Evolutionary conservation across 2,888 invertebrate genomes (phyloP).

Genomic region (Pristionchus exspectatus): DNA sequence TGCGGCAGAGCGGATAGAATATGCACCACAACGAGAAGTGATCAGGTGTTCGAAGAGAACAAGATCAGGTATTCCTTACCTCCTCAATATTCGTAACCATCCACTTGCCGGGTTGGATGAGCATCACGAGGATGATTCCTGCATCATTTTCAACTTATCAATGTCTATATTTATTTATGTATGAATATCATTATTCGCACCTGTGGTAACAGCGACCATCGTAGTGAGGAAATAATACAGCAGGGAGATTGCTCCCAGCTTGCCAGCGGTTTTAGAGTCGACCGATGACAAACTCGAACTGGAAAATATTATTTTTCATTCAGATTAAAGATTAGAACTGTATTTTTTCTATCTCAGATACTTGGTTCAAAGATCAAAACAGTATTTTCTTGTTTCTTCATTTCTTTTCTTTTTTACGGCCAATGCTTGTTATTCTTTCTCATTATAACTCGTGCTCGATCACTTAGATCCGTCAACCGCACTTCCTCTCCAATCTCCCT

Average conservation of each 20-base stretch:
- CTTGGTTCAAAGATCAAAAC: not conserved
- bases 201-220: constrained; percentile 68
- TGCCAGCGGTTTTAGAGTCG: constrained; percentile 71
- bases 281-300: constrained; percentile 70
- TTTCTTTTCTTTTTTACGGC: not conserved
- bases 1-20: no score
- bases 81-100: constrained; percentile 67
- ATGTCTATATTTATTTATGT: no score
- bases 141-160: not conserved
- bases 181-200: constrained; percentile 53
- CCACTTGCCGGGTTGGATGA: constrained; percentile 87
- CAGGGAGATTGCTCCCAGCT: constrained; percentile 67
- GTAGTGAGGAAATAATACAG: constrained; percentile 70
- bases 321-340: not conserved
- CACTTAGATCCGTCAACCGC: not conserved
- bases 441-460: not conserved
- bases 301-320: not conserved
- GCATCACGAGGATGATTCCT: constrained; percentile 90
- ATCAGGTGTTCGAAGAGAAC: no score
- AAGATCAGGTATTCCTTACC: not conserved
- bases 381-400: not conserved
- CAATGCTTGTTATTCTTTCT: not conserved
- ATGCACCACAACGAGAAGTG: no score
- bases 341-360: not conserved
- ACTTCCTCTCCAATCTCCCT: constrained; percentile 30